A percentile compares a stretch with the other conserved stretches of the same genome.
Evolutionary conservation across 2,113 vertebrate species (phyloP).

Genomic region (Phylloscopus trochiloides): DNA sequence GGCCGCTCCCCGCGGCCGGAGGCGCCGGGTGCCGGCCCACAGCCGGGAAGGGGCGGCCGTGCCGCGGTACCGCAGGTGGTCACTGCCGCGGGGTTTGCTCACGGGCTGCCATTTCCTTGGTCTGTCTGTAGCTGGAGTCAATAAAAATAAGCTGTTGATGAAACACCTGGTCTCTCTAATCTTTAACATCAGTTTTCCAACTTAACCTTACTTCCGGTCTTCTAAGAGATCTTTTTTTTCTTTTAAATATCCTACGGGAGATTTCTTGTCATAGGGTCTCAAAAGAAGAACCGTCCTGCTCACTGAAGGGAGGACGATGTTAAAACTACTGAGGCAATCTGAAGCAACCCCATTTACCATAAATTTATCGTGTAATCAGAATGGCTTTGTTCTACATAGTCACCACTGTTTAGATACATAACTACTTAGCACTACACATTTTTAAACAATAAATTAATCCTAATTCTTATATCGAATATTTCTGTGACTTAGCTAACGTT

Average conservation of each 20-base stretch:
- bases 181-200: background rate
- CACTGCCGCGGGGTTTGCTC: fast-evolving
- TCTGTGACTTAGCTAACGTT: background rate
- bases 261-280: background rate
- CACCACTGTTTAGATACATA: fast-evolving
- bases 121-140: background rate
- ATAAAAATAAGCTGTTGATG: background rate
- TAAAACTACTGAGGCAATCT: background rate
- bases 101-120: background rate
- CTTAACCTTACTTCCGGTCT: fast-evolving
- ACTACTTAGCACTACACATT: background rate
- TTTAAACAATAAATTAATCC: background rate
- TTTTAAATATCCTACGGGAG: fast-evolving
- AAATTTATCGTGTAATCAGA: background rate
- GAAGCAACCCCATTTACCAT: background rate
- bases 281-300: background rate
- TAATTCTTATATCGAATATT: background rate
- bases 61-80: fast-evolving
- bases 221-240: background rate
- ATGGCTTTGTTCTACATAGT: background rate
- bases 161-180: background rate
- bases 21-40: background rate
- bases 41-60: fast-evolving
- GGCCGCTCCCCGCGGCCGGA: fast-evolving
- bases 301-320: background rate